phyloP scores from a whole-genome alignment of 2,888 invertebrate species.

The Ectemnius cavifrons region DNA sequence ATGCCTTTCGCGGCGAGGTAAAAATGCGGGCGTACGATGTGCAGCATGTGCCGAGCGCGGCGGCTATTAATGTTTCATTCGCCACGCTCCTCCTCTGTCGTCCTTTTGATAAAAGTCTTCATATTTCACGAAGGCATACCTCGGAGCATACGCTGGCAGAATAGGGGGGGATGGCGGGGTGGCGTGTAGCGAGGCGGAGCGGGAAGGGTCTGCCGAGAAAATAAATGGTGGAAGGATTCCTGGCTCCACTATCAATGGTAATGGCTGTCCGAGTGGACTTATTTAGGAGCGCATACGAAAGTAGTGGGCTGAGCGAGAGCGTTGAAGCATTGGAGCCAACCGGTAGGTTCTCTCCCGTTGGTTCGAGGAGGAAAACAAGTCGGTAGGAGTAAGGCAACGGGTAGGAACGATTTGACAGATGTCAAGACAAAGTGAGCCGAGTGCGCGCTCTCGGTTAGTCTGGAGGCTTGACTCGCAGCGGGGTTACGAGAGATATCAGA shows the following conservation, averaged over 20 bases:
- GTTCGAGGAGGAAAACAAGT: constrained; percentile 10
- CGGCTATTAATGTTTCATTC: constrained; percentile 59
- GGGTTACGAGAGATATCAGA: constrained; percentile 59
- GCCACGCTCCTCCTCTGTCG: constrained; percentile 56
- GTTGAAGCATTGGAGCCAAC: no score
- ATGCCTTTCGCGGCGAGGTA: constrained; percentile 1
- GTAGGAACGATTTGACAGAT: constrained; percentile 69
- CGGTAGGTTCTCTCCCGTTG: neutral
- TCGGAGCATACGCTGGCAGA: constrained; percentile 22
- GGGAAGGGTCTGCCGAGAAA: neutral
- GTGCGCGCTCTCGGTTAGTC: constrained; percentile 40
- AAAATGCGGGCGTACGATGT: constrained; percentile 1
- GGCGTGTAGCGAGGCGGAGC: constrained; percentile 18
- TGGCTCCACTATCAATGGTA: constrained; percentile 58
- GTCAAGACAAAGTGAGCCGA: constrained; percentile 72
- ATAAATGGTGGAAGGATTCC: constrained; percentile 26
- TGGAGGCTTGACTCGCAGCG: constrained; percentile 44
- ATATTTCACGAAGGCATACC: constrained; percentile 63
- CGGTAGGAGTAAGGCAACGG: constrained; percentile 45
- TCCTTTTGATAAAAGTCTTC: constrained; percentile 65
- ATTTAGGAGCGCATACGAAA: constrained; percentile 64
- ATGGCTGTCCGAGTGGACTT: constrained; percentile 58
- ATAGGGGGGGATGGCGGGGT: constrained; percentile 35
- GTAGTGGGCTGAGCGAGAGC: constrained; percentile 27
- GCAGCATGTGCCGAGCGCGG: constrained; percentile 15